Evolutionary conservation across 2,113 vertebrate species (phyloP).

Genomic region (Puntigrus tetrazona): DNA sequence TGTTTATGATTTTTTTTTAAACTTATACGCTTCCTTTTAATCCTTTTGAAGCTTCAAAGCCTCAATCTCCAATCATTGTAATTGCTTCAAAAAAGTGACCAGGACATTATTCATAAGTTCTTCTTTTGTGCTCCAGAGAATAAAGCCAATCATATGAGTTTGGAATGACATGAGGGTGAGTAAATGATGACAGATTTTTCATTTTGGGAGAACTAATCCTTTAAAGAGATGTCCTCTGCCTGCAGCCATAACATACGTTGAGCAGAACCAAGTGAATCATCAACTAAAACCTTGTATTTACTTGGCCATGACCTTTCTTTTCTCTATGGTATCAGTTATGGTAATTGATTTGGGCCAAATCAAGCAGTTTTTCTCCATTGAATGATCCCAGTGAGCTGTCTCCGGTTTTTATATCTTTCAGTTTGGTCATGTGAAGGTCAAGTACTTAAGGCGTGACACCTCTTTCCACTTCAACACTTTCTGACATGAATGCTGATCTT

Average conservation of each 20-base stretch:
- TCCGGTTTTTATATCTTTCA: constrained; percentile 43
- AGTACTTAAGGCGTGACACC: constrained; percentile 42
- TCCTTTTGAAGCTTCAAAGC: neutral
- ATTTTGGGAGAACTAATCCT: constrained; percentile 28
- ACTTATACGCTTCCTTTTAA: neutral
- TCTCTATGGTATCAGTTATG: constrained; percentile 29
- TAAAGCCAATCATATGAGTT: neutral
- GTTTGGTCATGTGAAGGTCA: constrained; percentile 52
- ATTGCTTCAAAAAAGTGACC: neutral
- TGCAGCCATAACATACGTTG: constrained; percentile 1
- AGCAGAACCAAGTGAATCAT: constrained; percentile 20
- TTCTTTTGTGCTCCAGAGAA: neutral
- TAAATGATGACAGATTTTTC: constrained; percentile 22
- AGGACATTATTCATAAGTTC: neutral
- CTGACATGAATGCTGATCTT: constrained; percentile 50
- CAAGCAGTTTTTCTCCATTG: neutral
- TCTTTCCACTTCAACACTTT: constrained; percentile 54
- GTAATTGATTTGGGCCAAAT: constrained; percentile 46
- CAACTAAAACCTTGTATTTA: constrained; percentile 31
- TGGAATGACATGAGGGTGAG: constrained; percentile 3
- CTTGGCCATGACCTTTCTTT: constrained; percentile 20
- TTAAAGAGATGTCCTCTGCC: constrained; percentile 6
- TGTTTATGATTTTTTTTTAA: neutral
- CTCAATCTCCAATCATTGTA: neutral
- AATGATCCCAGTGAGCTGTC: constrained; percentile 32